phyloP scores from a whole-genome alignment of 1,140 invertebrate genomes.

The Brachionus paranguensis region DNA sequence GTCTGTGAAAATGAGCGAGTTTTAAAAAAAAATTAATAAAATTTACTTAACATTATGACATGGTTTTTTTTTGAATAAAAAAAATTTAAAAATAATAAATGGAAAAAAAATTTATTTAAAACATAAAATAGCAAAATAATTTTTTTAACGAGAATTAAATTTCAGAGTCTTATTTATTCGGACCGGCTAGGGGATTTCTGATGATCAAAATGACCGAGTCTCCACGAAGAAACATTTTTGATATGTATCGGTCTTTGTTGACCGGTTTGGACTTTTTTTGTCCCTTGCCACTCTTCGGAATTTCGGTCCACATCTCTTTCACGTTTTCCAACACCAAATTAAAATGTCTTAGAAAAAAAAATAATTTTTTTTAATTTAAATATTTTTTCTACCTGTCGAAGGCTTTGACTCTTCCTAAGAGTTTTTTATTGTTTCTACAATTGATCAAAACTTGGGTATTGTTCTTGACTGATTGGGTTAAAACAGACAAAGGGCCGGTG shows the following conservation, averaged over 20 bases:
- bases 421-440: constrained; percentile 89
- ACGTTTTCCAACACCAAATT: constrained; percentile 99
- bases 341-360: constrained; percentile 65
- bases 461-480: constrained; percentile 96
- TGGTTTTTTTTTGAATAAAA: too few relatives aligned
- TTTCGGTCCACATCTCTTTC: constrained; percentile 99
- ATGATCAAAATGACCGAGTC: constrained; percentile 97
- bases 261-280: constrained; percentile 99
- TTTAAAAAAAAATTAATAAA: too few relatives aligned
- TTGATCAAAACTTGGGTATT: constrained; percentile 82
- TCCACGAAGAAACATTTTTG: constrained; percentile 97
- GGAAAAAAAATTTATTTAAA: too few relatives aligned
- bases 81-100: too few relatives aligned
- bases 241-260: constrained; percentile 96
- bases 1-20: too few relatives aligned
- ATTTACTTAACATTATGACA: too few relatives aligned
- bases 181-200: constrained; percentile 68
- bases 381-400: constrained; percentile 71
- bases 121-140: too few relatives aligned
- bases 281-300: constrained; percentile 90
- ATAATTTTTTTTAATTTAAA: too few relatives aligned
- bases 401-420: constrained; percentile 91
- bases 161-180: not conserved
- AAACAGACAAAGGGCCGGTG: constrained; percentile 90
- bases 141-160: too few relatives aligned